phyloP scores from a whole-genome alignment of 2,113 vertebrate genomes.

The Cololabis saira region DNA sequence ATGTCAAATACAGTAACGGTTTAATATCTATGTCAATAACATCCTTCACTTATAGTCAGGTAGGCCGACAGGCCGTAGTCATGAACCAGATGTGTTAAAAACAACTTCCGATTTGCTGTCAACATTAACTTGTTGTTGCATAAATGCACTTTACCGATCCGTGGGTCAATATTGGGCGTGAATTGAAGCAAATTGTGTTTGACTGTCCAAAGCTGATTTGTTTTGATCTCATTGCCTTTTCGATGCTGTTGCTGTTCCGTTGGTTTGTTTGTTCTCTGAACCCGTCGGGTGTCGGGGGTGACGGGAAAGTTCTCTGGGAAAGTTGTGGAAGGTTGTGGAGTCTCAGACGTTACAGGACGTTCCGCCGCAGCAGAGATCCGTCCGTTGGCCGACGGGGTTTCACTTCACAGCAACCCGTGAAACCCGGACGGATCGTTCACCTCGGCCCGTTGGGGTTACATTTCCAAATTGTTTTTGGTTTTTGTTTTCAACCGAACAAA shows the following conservation, averaged over 20 bases:
- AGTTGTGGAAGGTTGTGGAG: conserved; percentile 72
- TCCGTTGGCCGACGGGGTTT: conserved; percentile 48
- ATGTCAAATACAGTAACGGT: conserved; percentile 79
- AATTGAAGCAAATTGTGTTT: conserved; percentile 77
- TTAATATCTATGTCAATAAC: conserved; percentile 78
- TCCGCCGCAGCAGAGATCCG: conserved; percentile 70
- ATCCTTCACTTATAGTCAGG: conserved; percentile 80
- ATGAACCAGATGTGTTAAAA: conserved; percentile 75
- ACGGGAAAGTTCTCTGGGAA: too few species aligned
- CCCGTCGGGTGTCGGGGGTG: conserved; percentile 64
- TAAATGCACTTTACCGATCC: conserved; percentile 85
- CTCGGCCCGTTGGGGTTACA: conserved; percentile 30
- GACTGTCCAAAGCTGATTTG: conserved; percentile 56
- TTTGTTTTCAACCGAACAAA: conserved; percentile 18
- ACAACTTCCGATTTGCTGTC: conserved; percentile 77
- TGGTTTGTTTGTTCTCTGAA: conserved; percentile 56
- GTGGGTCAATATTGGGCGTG: conserved; percentile 77
- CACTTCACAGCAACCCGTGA: conserved; percentile 16
- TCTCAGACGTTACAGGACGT: conserved; percentile 72
- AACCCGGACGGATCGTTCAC: background rate
- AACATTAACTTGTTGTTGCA: conserved; percentile 81
- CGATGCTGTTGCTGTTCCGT: conserved; percentile 61
- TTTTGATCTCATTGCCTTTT: conserved; percentile 52
- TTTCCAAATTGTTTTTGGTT: conserved; percentile 27
- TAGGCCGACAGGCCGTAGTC: conserved; percentile 77